Evolutionary conservation across 1,140 invertebrate genomes (phyloP), one percentile per base, ranked within the genome.

Genomic region (Cydia strobilella): DNA sequence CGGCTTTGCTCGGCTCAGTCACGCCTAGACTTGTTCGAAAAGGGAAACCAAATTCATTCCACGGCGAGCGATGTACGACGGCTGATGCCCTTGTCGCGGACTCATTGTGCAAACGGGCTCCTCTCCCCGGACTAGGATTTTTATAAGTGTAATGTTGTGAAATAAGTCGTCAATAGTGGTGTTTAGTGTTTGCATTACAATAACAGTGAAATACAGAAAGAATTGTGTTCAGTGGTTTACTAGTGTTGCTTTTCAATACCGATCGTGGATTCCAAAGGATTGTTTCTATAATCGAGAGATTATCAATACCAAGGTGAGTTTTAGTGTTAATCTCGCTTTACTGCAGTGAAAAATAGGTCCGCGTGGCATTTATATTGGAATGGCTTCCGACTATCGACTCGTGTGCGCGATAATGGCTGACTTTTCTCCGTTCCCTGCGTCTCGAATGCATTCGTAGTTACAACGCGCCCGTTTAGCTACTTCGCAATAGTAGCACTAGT

Each of bases 11-110:
- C 90, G 90, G 85, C 59, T 79, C 86, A 92, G 90, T 92, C 90
- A 92, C 90, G 90, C 90, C 90, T 92, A 92, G 88, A 91, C 89
- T 91, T 88, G 90, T 90, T 91, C 89, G 85, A 88, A 88, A 91
- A 90, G 88, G 89, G 90, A 92, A 92, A 89, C 88, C 82, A 83
- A 86, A 89, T 81, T 91, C 90, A 91, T 91, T 93, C 87, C 90
- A 90, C 87, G 87, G 88, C 90, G 88, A 91, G 89, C 90, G 87
- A 91, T 88, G 87, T 88, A 87, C 86, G 86, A 89, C 88, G 86
- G 89, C 86, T 91, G 90, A 91, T 89, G 85, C 90, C 90, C 90
- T 87, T 90, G 86, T 90, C 90, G 90, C 88, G 87, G 84, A 89
- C 82, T 88, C 81, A 77, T 85, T 86, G 84, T 90, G 82, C 77